Evolutionary conservation across 2,888 invertebrate species (phyloP), one percentile per base, ranked within the genome.

Genomic region (Margaritifera margaritifera): DNA sequence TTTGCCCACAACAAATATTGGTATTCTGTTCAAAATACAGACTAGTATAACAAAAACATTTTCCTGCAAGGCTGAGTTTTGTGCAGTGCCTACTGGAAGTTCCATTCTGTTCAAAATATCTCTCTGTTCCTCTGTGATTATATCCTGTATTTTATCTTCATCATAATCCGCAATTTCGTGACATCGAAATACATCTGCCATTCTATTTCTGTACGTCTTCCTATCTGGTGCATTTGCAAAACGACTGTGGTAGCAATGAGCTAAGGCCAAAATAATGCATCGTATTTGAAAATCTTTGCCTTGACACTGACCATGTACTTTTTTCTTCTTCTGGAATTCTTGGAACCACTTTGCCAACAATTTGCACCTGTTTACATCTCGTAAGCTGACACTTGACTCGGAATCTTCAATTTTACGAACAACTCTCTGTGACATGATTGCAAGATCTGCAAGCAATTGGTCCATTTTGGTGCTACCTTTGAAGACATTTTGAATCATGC

Each of bases 1-100:
- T 70, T 83, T 81, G 8, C 83, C 83, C 42, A 83, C 82, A 2
- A 83, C 66, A 70, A 83, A 83, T 11, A 83, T 69, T 15, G 83
- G 83, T n/a, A 82, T 79, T 61, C 55, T 73, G 54, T 79, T 82
- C 51, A 82, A 67, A 53, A 83, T 81, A 56, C 82, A 79, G 4
- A 81, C 79, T 8, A 83, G 52, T 6, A 81, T 74, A 11, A 83
- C 78, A 76, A 83, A 83, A 0, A 83, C 83, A 68, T 82, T 83
- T 71, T 83, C 83, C 25, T 69, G 71, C 19, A 83, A 66, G 6
- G 83, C 81, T 24, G 77, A 74, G 56, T 83, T 83, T 27, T 72
- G 69, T 31, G 82, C 83, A 58, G 75, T 80, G 22, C 81, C 80
- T 8, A 61, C 64, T 24, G 82, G 82, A 11, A 82, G 27, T 8